phyloP scores from a whole-genome alignment of 92 coral and sea anemone species.

The Porites lobata region DNA sequence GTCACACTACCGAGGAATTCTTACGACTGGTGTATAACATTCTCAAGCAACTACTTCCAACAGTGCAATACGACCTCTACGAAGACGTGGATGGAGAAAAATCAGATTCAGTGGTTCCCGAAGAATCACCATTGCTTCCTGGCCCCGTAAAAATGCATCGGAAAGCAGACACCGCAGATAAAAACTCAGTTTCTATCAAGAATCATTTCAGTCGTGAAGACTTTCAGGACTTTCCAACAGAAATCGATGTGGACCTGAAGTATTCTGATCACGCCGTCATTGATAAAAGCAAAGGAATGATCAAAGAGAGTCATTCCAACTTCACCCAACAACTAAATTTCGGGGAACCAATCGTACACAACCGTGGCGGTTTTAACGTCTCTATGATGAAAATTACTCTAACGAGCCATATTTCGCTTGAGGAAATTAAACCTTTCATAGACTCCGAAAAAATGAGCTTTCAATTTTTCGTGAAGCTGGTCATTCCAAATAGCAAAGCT shows the following conservation, averaged over 20 bases:
- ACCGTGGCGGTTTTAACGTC: background rate
- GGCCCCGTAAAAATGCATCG: constrained; percentile 65
- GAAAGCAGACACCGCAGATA: constrained; percentile 30
- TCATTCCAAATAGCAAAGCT: background rate
- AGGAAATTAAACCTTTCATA: constrained; percentile 9
- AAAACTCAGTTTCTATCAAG: constrained; percentile 9
- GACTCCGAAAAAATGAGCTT: constrained; percentile 12
- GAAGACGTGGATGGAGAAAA: constrained; percentile 48
- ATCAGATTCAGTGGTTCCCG: constrained; percentile 6
- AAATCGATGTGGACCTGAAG: background rate
- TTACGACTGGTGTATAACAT: constrained; percentile 35
- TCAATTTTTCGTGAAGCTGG: constrained; percentile 5
- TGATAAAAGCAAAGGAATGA: background rate
- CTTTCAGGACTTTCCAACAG: constrained; percentile 15
- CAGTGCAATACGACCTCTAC: constrained; percentile 42
- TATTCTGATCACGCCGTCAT: background rate
- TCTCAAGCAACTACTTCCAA: constrained; percentile 43
- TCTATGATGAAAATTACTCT: background rate
- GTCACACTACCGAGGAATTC: constrained; percentile 22
- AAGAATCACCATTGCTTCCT: constrained; percentile 47
- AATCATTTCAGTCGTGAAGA: constrained; percentile 32
- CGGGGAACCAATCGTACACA: background rate
- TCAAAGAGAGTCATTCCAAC: background rate
- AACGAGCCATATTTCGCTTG: constrained; percentile 32
- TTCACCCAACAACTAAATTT: background rate